Evolutionary conservation across 1,140 invertebrate genomes (phyloP), one percentile per base, ranked within the genome.

Genomic region (Drosophila nikananu): DNA sequence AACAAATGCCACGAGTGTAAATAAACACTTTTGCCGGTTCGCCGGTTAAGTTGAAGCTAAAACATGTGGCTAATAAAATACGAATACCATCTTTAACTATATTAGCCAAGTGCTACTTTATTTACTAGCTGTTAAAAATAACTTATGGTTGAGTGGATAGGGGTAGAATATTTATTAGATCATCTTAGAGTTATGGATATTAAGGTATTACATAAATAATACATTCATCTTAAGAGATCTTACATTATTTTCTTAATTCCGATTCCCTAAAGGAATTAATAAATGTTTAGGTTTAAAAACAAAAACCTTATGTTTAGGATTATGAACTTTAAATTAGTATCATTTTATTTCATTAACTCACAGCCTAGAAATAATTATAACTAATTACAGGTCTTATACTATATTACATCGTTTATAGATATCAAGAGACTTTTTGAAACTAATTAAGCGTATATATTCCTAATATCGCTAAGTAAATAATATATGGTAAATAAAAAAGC

Each of bases 11-110:
- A 81, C 30, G 37, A 52, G 42, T 68, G 46, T 25, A 77, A 74
- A 81, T 79, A 72, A 83, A 65, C 74, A 75, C 68, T 66, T 84
- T 78, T 84, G 81, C 78, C 78, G 83, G 74, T 66, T 66, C 58
- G 27, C 58, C 58, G 63, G 13, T 13, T 63, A 19, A 23, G 8
- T 55, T 55, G 15, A 39, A 39, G 54, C 27, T 44, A 13, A 23
- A 25, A 44, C 9, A 32, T 37, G 41, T 42, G 58, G 58, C 25
- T 46, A 37, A 35, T 46, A 35, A 39, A 27, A 32, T 15, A 7
- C 48, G 3, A 12, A 35, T 25, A 15, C 21, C 39, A 62, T n/a
- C 17, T 35, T 4, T 19, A 61, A 62, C 15, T 41, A 15, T 35
- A 21, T 41, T 54, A 15, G 19, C 30, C 35, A 0, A 54, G 51